Evolutionary conservation across 2,888 invertebrate species (phyloP).

Genomic region (Willowsia nigromaculata): DNA sequence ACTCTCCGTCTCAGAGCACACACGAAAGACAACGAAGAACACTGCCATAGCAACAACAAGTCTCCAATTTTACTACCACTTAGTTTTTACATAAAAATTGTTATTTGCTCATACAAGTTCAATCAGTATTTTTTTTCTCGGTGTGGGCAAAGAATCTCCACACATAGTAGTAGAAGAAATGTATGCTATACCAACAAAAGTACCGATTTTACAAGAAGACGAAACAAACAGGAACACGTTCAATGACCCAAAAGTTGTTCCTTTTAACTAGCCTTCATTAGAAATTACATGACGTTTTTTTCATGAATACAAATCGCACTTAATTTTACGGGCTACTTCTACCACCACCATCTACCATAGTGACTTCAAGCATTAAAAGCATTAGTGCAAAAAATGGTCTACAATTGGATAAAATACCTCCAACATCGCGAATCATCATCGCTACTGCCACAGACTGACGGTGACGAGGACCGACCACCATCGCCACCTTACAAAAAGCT

Average conservation of each 20-base stretch:
- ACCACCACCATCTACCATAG: neutral
- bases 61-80: constrained; percentile 30
- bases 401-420: constrained; percentile 24
- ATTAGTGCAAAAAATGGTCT: neutral
- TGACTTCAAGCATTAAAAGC: neutral
- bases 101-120: neutral
- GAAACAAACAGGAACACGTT: constrained; percentile 45
- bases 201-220: too few species aligned
- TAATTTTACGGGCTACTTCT: constrained; percentile 29
- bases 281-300: constrained; percentile 6
- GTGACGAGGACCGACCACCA: neutral
- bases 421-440: neutral
- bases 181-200: too few species aligned
- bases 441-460: neutral
- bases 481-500: too few species aligned
- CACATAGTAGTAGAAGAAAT: neutral
- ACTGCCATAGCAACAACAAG: neutral
- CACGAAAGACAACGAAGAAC: neutral
- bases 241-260: constrained; percentile 62
- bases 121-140: neutral
- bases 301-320: constrained; percentile 61
- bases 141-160: too few species aligned
- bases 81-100: constrained; percentile 5
- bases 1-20: too few species aligned
- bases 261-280: constrained; percentile 40